Evolutionary conservation across 1,140 invertebrate species (phyloP).

Genomic region (Eulimnadia texana): DNA sequence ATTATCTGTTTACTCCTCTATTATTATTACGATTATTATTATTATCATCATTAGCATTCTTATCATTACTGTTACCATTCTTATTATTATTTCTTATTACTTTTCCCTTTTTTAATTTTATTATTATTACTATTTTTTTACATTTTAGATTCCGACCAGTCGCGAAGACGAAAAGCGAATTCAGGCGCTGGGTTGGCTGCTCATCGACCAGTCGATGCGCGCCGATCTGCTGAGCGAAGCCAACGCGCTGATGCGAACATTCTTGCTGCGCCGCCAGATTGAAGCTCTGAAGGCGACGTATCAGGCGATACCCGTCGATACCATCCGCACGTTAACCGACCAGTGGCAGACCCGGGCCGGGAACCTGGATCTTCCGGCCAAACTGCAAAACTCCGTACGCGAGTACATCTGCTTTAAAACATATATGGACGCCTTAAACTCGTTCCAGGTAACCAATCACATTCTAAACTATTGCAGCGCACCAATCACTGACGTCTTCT

Average conservation of each 20-base stretch:
- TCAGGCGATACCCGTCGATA: constrained; percentile 39
- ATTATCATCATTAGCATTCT: constrained; percentile 23
- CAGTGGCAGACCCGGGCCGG: constrained; percentile 39
- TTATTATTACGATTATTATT: too few relatives aligned
- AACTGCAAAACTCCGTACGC: constrained; percentile 31
- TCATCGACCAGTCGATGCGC: constrained; percentile 59
- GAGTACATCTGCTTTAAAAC: constrained; percentile 37
- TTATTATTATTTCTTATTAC: too few relatives aligned
- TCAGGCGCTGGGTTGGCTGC: constrained; percentile 72
- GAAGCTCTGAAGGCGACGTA: constrained; percentile 33
- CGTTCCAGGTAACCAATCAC: background rate
- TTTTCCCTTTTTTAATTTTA: constrained; percentile 3
- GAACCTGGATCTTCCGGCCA: constrained; percentile 25
- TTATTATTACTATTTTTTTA: constrained; percentile 12
- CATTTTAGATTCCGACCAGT: constrained; percentile 26
- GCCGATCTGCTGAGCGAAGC: constrained; percentile 66
- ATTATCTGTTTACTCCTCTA: too few relatives aligned
- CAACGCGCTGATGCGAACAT: constrained; percentile 75
- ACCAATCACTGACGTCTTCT: too few relatives aligned
- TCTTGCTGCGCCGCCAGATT: constrained; percentile 48
- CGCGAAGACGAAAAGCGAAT: constrained; percentile 56
- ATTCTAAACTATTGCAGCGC: background rate
- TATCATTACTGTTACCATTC: constrained; percentile 9
- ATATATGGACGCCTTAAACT: constrained; percentile 29
- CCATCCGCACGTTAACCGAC: constrained; percentile 41